Evolutionary conservation across 1,140 invertebrate species (phyloP).

Genomic region (Camponotus pennsylvanicus): DNA sequence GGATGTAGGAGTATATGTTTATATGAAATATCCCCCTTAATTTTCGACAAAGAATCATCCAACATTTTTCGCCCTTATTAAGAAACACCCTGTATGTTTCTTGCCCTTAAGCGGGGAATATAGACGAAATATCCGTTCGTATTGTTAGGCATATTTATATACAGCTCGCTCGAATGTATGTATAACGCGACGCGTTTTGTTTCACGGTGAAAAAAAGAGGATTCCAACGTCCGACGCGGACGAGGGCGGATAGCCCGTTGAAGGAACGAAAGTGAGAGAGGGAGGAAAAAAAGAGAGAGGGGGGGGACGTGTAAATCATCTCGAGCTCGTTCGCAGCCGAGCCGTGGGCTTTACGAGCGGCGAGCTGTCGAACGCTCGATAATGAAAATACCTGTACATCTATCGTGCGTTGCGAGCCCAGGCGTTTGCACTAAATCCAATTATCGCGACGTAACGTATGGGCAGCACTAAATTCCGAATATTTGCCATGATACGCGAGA

Average conservation of each 20-base stretch:
- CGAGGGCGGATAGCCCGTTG: neutral
- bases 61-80: too few relatives aligned
- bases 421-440: constrained; percentile 67
- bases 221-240: neutral
- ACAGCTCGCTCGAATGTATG: neutral
- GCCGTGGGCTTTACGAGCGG: constrained; percentile 70
- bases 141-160: constrained; percentile 77
- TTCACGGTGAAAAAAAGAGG: neutral
- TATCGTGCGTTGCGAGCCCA: constrained; percentile 49
- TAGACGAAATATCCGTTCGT: constrained; percentile 71
- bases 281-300: neutral
- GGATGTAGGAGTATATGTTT: too few relatives aligned
- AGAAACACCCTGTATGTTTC: constrained; percentile 46
- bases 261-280: neutral
- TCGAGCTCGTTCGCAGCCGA: constrained; percentile 40
- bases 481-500: constrained; percentile 32
- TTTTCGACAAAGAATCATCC: too few relatives aligned
- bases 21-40: too few relatives aligned
- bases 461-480: constrained; percentile 59
- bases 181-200: constrained; percentile 20
- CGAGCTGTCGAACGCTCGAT: constrained; percentile 67
- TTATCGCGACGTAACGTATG: constrained; percentile 66
- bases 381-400: constrained; percentile 76
- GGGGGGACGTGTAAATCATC: constrained; percentile 67
- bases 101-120: constrained; percentile 33